phyloP scores from a whole-genome alignment of 2,888 invertebrate species.

The Agrochola lota region DNA sequence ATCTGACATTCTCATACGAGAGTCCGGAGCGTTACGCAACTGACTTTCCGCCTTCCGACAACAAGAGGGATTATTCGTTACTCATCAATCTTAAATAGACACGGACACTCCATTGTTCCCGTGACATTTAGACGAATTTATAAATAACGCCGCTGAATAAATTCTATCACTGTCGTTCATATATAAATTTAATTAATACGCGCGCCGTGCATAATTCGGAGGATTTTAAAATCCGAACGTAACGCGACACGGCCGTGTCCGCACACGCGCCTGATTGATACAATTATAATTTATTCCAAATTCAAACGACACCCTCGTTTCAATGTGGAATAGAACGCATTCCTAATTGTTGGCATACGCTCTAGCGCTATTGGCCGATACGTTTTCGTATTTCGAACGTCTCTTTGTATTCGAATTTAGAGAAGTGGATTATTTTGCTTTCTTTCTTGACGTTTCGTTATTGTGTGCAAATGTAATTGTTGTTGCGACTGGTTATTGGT shows the following conservation, averaged over 20 bases:
- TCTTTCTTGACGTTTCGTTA: slow-evolving; percentile 82
- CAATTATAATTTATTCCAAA: slow-evolving; percentile 81
- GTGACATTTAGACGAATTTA: slow-evolving; percentile 89
- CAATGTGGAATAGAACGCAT: slow-evolving; percentile 87
- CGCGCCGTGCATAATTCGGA: slow-evolving; percentile 74
- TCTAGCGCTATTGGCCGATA: slow-evolving; percentile 85
- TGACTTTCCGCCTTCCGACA: slow-evolving; percentile 83
- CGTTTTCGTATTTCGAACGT: slow-evolving; percentile 86
- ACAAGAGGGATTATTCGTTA: slow-evolving; percentile 85
- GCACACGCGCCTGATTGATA: slow-evolving; percentile 63
- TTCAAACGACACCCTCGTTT: slow-evolving; percentile 79
- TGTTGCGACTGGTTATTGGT: slow-evolving; percentile 82
- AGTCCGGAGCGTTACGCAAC: slow-evolving; percentile 80
- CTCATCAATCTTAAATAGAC: slow-evolving; percentile 89
- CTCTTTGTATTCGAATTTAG: slow-evolving; percentile 89
- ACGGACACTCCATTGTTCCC: slow-evolving; percentile 87
- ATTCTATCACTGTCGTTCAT: slow-evolving; percentile 77
- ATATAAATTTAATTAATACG: slow-evolving; percentile 81
- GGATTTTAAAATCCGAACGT: slow-evolving; percentile 75
- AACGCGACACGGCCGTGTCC: slow-evolving; percentile 50
- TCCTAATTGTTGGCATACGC: slow-evolving; percentile 88
- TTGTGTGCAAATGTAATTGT: slow-evolving; percentile 90
- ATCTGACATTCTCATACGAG: slow-evolving; percentile 85
- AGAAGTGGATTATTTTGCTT: slow-evolving; percentile 86
- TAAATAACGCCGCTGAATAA: slow-evolving; percentile 85